Evolutionary conservation across 2,888 invertebrate species (phyloP).

Genomic region (Perithous albicinctus): DNA sequence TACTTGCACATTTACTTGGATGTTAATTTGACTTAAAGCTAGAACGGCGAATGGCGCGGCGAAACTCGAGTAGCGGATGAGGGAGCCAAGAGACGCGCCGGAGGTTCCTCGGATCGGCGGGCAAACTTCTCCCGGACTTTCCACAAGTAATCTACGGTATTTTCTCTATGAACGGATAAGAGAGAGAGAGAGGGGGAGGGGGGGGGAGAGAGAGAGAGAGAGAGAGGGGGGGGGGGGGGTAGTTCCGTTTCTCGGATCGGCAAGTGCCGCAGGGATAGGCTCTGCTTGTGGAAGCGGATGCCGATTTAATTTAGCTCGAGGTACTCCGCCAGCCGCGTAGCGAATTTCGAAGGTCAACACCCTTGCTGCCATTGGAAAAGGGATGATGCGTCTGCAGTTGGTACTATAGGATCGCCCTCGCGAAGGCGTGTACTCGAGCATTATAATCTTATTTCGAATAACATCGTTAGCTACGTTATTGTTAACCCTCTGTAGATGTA

Average conservation of each 20-base stretch:
- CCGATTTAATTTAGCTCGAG: constrained; percentile 62
- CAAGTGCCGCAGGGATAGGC: constrained; percentile 59
- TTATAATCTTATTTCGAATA: constrained; percentile 67
- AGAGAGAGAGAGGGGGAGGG: constrained; percentile 16
- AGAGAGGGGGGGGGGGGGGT: constrained; percentile 32
- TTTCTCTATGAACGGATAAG: constrained; percentile 54
- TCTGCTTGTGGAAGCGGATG: constrained; percentile 50
- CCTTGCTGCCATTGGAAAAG: constrained; percentile 19
- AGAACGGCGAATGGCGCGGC: not conserved
- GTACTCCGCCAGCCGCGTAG: constrained; percentile 52
- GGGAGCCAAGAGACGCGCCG: not conserved
- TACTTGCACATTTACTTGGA: constrained; percentile 52
- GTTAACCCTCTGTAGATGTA: constrained; percentile 63
- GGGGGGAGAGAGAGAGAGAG: constrained; percentile 12
- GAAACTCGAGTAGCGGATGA: constrained; percentile 33
- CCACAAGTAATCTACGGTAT: constrained; percentile 60
- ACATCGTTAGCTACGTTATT: constrained; percentile 65
- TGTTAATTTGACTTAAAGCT: constrained; percentile 64
- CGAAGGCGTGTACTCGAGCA: constrained; percentile 53
- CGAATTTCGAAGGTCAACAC: constrained; percentile 67
- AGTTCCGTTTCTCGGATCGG: constrained; percentile 69
- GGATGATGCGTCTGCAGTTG: constrained; percentile 1
- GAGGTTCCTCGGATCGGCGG: constrained; percentile 35
- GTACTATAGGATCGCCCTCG: not conserved
- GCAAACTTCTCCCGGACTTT: constrained; percentile 61